Percentiles rank a stretch among this genome's conserved stretches.
These are phyloP conservation scores for Spisula solida DNA, from an alignment of 2,888 invertebrate genomes.

Conservation along the genomic window DNA sequence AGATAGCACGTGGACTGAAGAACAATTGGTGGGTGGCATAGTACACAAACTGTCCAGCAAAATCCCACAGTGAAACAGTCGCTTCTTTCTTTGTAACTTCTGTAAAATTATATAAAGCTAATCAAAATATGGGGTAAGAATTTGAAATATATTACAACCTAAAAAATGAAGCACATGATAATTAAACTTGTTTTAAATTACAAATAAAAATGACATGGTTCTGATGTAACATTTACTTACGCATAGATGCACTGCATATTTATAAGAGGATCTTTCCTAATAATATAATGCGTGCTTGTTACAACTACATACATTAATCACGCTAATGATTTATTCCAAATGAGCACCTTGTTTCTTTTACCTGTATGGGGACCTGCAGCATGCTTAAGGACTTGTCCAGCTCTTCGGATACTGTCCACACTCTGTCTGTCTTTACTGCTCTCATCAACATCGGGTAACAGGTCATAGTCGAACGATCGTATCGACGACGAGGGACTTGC, in stretches of 20 bases:
- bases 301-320: too few relatives aligned
- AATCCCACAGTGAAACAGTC: conserved; percentile 64
- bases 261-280: too few relatives aligned
- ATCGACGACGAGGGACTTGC: conserved; percentile 22
- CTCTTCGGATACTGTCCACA: conserved; percentile 29
- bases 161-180: too few relatives aligned
- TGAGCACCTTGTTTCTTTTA: background rate
- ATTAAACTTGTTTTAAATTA: background rate
- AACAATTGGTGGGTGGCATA: conserved; percentile 66
- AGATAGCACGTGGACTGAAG: conserved; percentile 64
- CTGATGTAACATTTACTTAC: background rate
- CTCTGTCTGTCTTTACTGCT: background rate
- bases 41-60: conserved; percentile 67
- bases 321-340: too few relatives aligned
- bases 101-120: background rate
- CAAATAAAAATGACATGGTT: background rate
- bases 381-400: conserved; percentile 19
- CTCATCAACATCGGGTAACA: background rate
- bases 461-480: background rate
- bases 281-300: background rate
- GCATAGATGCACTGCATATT: too few relatives aligned
- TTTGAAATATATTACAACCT: too few relatives aligned
- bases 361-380: background rate
- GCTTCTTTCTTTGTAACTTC: conserved; percentile 45
- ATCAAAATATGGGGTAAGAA: too few relatives aligned